These are phyloP conservation scores for Apantesis nais DNA, from an alignment of 2,888 invertebrate genomes.

Conservation along the genomic window DNA sequence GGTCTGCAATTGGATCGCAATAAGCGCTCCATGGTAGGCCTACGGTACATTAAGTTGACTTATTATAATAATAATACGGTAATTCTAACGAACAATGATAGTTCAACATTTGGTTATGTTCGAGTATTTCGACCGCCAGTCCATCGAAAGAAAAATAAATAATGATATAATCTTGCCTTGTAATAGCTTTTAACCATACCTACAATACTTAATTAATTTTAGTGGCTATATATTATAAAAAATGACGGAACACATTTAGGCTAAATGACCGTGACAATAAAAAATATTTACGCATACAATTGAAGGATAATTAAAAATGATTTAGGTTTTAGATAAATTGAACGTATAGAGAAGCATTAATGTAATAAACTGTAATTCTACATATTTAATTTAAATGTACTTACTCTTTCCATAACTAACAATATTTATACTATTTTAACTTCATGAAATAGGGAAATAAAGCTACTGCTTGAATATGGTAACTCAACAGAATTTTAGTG, in stretches of 20 bases:
- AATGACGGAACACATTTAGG: neutral
- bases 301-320: neutral
- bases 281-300: neutral
- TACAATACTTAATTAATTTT: too few relatives aligned
- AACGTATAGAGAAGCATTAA: neutral
- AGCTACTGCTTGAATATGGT: neutral
- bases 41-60: too few relatives aligned
- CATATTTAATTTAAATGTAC: neutral
- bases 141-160: neutral
- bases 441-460: neutral
- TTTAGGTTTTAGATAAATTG: neutral
- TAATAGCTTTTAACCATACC: neutral
- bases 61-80: too few relatives aligned
- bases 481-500: too few relatives aligned
- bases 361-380: neutral
- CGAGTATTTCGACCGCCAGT: neutral
- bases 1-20: too few relatives aligned
- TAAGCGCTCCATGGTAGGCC: too few relatives aligned
- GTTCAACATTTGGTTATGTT: neutral
- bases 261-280: slow-evolving; percentile 1
- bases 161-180: neutral
- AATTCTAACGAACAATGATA: too few relatives aligned
- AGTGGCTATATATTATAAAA: neutral
- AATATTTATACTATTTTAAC: neutral
- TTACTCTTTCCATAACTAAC: neutral